These are phyloP conservation scores for Pemphigus obesinymphae DNA, from an alignment of 1,140 invertebrate genomes.

Conservation along the genomic window DNA sequence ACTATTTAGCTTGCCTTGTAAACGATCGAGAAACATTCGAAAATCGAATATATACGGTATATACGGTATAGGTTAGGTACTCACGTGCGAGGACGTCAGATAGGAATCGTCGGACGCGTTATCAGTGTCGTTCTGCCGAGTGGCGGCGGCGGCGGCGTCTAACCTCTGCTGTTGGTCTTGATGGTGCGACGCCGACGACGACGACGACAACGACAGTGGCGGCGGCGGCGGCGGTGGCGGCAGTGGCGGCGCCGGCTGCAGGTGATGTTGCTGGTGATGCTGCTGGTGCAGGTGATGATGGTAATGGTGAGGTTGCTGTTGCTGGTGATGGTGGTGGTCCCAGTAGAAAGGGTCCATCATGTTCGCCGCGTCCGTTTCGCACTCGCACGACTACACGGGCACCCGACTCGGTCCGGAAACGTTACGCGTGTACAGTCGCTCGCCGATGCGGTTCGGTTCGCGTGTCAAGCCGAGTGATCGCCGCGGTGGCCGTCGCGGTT, in stretches of 20 bases:
- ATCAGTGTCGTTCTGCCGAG: slow-evolving; percentile 1
- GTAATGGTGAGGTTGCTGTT: background rate
- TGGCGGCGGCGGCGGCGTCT: background rate
- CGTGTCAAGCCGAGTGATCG: background rate
- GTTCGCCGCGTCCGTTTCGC: background rate
- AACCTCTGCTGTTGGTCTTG: background rate
- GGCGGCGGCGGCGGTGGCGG: background rate
- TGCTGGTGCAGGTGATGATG: background rate
- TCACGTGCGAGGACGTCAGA: slow-evolving; percentile 33
- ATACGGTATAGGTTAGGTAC: background rate
- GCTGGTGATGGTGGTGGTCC: slow-evolving; percentile 21
- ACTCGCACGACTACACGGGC: background rate
- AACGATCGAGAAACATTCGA: background rate
- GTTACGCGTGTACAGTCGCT: background rate
- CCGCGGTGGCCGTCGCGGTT: background rate
- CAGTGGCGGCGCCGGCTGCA: background rate
- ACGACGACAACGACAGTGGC: too few species aligned
- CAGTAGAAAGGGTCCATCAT: slow-evolving; percentile 31
- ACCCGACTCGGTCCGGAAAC: background rate
- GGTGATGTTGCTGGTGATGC: background rate
- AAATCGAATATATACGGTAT: background rate
- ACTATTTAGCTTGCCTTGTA: too few species aligned
- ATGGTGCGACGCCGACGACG: background rate
- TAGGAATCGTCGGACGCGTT: slow-evolving; percentile 33
- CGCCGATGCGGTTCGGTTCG: background rate